Percentiles rank a stretch among this genome's conserved stretches.
Conservation (phyloP, 2,888 invertebrate species). For the Xylophagus ater region DNA sequence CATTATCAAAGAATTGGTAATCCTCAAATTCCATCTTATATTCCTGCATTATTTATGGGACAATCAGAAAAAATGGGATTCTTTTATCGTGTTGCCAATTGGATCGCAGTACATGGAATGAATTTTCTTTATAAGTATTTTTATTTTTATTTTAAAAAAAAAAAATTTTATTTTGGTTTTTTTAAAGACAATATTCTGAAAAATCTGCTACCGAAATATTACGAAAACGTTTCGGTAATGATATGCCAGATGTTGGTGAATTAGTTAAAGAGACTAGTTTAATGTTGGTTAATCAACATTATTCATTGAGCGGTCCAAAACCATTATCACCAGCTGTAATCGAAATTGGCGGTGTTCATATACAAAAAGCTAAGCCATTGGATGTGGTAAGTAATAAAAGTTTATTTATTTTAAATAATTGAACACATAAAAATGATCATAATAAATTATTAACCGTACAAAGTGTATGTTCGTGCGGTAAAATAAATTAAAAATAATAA, state of each 20-base stretch:
- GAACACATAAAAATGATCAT: too few relatives aligned
- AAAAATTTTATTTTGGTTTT: not conserved
- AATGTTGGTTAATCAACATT: slow-evolving; percentile 38
- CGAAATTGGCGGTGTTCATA: slow-evolving; percentile 42
- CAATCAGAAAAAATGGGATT: slow-evolving; percentile 41
- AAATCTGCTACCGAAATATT: slow-evolving; percentile 30
- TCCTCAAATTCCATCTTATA: slow-evolving; percentile 47
- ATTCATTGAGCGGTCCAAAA: slow-evolving; percentile 34
- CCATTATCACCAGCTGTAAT: slow-evolving; percentile 34
- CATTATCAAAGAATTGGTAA: slow-evolving; percentile 46
- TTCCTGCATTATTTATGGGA: slow-evolving; percentile 44
- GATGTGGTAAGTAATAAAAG: slow-evolving; percentile 23
- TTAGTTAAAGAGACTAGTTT: slow-evolving; percentile 32
- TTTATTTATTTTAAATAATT: too few relatives aligned
- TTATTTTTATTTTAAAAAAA: slow-evolving; percentile 13
- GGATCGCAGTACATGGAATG: slow-evolving; percentile 26
- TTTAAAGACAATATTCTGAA: slow-evolving; percentile 16
- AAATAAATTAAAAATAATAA: too few relatives aligned
- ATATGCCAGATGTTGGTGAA: slow-evolving; percentile 40
- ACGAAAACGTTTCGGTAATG: slow-evolving; percentile 34
- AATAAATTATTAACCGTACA: too few relatives aligned
- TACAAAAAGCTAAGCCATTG: slow-evolving; percentile 32
- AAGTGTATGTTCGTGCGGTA: too few relatives aligned
- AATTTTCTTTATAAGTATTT: slow-evolving; percentile 30
- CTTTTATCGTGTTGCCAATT: slow-evolving; percentile 39